These are phyloP conservation scores for Corythoichthys haematopterus DNA, from an alignment of 2,113 vertebrate species.

Conservation along the genomic window DNA sequence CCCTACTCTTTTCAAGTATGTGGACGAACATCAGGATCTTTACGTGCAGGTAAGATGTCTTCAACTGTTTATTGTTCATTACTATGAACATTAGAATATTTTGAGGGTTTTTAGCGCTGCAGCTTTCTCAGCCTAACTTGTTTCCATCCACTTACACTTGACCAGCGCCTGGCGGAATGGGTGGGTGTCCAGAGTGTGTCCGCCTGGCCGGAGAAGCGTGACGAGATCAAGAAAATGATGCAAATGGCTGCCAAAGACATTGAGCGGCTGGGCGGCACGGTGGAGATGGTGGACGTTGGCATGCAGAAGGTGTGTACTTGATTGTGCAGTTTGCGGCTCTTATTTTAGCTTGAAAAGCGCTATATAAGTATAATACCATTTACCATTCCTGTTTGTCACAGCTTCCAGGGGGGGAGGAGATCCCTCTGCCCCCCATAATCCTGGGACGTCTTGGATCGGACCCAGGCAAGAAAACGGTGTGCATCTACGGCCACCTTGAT, in stretches of 20 bases:
- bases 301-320: conserved; percentile 76
- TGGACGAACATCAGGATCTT: conserved; percentile 87
- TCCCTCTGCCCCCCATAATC: conserved; percentile 88
- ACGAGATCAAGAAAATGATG: conserved; percentile 87
- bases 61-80: not conserved
- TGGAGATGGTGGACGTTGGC: conserved; percentile 84
- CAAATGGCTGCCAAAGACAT: conserved; percentile 85
- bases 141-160: not conserved
- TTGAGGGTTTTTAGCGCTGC: not conserved
- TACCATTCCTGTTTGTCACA: conserved; percentile 43
- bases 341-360: too few relatives aligned
- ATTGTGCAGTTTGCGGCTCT: too few relatives aligned
- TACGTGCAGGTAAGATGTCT: conserved; percentile 79
- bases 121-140: not conserved
- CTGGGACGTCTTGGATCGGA: conserved; percentile 84
- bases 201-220: conserved; percentile 89
- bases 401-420: conserved; percentile 84
- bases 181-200: conserved; percentile 92
- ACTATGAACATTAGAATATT: not conserved
- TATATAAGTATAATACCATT: too few relatives aligned
- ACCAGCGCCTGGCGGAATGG: conserved; percentile 85
- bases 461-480: conserved; percentile 87
- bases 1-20: conserved; percentile 79
- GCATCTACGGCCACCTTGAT: conserved; percentile 92
- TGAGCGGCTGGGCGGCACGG: conserved; percentile 79